Base-by-base conservation (phyloP, 1,140 invertebrate species). In the Tetranychus urticae region DNA sequence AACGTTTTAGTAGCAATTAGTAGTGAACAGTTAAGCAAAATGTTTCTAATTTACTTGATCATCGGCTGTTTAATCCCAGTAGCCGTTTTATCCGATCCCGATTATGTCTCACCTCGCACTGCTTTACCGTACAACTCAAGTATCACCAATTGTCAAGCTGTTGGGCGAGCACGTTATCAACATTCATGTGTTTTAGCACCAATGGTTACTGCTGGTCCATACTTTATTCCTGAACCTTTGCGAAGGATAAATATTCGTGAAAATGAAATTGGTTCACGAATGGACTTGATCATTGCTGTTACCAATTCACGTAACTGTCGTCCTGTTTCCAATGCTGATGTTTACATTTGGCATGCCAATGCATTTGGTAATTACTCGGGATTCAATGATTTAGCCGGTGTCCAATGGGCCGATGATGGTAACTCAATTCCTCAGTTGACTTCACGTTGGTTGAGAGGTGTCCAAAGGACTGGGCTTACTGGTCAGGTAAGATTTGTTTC, bases 341-440 rank as follows among this genome's bases (percentile, higher is more conserved):
- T 60, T 52, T 31, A 60, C 46, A 33, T 60, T 12, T 60, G 59
- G 59, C 59, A 60, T 14, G 46, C 39, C 47, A 42, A 60, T 36
- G 33, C 23, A 7, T 10, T 14, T 35, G 59, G 59, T 23, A 13
- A 60, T 23, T 60, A 60, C 36, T 60, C 59, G 1, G 46, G 59
- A 1, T 60, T 33, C 39, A 34, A 34, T 14, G 12, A 34, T 3
- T 60, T 23, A 31, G n/a, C 35, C 10, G 14, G 14, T 36, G 33
- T 37, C 14, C 34, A 34, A 36, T 3, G 14, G 3, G 8, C 33
- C 36, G 6, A 14, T 36, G 33, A 36, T 34, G 55, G 14, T 33
- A 14, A 33, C 13, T 10, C 14, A 35, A 14, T 36, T 31, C 34
- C 34, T 12, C 14, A 31, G 2, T 36, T 31, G 2, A 36, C 14